A percentile compares a stretch with the other conserved stretches of the same genome.
Evolutionary conservation across 2,797 vertebrate genomes (phyloP).

Genomic region (Distichodus sexfasciatus): DNA sequence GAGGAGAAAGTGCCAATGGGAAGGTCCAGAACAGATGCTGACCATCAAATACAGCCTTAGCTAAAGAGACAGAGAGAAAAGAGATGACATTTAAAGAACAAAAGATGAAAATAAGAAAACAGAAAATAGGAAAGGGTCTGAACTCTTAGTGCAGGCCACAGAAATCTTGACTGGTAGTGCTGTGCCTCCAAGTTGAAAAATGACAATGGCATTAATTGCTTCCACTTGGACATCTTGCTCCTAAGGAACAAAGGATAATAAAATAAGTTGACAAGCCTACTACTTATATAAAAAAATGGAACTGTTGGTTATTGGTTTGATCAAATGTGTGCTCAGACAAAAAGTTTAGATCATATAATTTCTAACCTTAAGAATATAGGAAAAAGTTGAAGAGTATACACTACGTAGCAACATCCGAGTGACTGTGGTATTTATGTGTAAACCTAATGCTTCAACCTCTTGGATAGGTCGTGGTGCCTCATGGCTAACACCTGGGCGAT

Average conservation of each 20-base stretch:
- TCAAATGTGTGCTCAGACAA: not conserved
- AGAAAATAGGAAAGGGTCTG: not conserved
- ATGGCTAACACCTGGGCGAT: slow-evolving; percentile 45
- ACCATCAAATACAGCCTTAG: slow-evolving; percentile 47
- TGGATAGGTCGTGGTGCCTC: slow-evolving; percentile 47
- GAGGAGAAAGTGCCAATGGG: slow-evolving; percentile 42
- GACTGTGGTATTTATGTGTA: slow-evolving; percentile 57
- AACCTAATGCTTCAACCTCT: slow-evolving; percentile 65
- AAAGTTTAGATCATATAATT: not conserved
- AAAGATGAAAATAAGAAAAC: not conserved
- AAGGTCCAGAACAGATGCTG: slow-evolving; percentile 53
- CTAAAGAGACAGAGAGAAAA: slow-evolving; percentile 20
- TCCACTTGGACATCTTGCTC: slow-evolving; percentile 54
- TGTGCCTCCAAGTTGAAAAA: slow-evolving; percentile 63
- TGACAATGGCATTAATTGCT: slow-evolving; percentile 48
- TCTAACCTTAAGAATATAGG: slow-evolving; percentile 58
- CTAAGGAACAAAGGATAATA: slow-evolving; percentile 39
- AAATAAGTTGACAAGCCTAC: not conserved
- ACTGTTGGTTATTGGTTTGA: too few species aligned
- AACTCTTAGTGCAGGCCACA: slow-evolving; percentile 62
- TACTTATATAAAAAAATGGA: not conserved
- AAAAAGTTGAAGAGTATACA: slow-evolving; percentile 62
- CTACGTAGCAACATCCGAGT: slow-evolving; percentile 63
- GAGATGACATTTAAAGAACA: not conserved
- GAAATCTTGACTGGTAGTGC: slow-evolving; percentile 65